Evolutionary conservation across 1,140 invertebrate species (phyloP), one percentile per base, ranked within the genome.

Genomic region (Bradysia coprophila): DNA sequence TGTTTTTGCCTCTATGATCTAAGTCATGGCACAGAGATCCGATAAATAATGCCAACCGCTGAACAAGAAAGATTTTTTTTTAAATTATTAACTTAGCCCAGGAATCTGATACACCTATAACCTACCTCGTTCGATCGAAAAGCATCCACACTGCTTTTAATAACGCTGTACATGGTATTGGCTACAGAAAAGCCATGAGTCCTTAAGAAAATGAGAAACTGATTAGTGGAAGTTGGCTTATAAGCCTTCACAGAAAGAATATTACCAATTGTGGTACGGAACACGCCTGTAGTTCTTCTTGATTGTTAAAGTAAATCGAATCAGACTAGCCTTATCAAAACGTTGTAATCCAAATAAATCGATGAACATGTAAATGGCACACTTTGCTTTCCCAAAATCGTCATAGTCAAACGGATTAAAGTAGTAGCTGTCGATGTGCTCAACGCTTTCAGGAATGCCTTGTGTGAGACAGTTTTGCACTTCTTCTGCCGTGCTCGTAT

Each of bases 261-360:
- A n/a, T n/a, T n/a, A n/a, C 76, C 84, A 89, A 59, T 89, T 89
- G 57, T 89, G 85, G 53, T 87, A 86, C 0, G 79, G 77, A 0
- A 88, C 81, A 21, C 72, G 65, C 19, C 84, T 62, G 55, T 89
- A 89, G 61, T 88, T 89, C 53, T 85, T 88, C 51, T 72, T 70
- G 0, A 88, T 81, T 0, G 84, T 89, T 42, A 90, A 53, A 5
- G 76, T 73, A 53, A 89, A 89, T 41, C 74, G 62, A 19, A 78
- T 69, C 28, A 88, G 56, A 38, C 69, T 70, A 40, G 64, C 63
- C 15, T 63, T 52, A 49, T 78, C 72, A 52, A 78, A 83, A 46
- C 69, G 63, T 2, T 59, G 53, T 18, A 71, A 43, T 5, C 68
- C 65, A 51, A 83, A 83, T 3, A 88, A 65, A 51, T 82, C 79